Evolutionary conservation across 2,888 invertebrate species (phyloP).

Genomic region (Trichogramma evanescens): DNA sequence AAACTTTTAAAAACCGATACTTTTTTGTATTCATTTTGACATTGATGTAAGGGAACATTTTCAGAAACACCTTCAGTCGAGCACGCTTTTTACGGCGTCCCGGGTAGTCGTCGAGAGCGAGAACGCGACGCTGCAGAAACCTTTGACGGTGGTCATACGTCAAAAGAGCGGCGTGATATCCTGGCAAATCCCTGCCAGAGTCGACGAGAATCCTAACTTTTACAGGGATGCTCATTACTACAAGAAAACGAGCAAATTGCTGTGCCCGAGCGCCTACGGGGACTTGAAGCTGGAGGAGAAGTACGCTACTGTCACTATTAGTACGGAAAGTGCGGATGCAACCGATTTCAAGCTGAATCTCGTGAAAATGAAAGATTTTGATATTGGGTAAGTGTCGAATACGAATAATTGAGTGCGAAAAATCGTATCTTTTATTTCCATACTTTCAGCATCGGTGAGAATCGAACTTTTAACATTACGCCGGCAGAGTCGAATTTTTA

Average conservation of each 20-base stretch:
- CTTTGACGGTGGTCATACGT: slow-evolving; percentile 66
- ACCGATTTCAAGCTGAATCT: slow-evolving; percentile 58
- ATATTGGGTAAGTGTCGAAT: slow-evolving; percentile 42
- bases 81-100: slow-evolving; percentile 29
- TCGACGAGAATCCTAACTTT: slow-evolving; percentile 43
- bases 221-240: slow-evolving; percentile 25
- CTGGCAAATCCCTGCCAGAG: slow-evolving; percentile 68
- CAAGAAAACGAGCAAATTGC: slow-evolving; percentile 49
- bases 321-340: slow-evolving; percentile 56
- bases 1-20: slow-evolving; percentile 19
- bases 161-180: slow-evolving; percentile 70
- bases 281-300: slow-evolving; percentile 44
- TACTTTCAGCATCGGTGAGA: slow-evolving; percentile 28
- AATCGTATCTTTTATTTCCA: not conserved
- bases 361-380: slow-evolving; percentile 55
- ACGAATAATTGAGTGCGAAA: not conserved
- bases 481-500: slow-evolving; percentile 59
- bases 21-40: slow-evolving; percentile 29
- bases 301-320: slow-evolving; percentile 58
- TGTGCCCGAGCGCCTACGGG: slow-evolving; percentile 54
- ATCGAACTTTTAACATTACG: slow-evolving; percentile 39
- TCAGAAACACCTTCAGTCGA: slow-evolving; percentile 26
- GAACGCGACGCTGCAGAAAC: slow-evolving; percentile 53
- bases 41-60: slow-evolving; percentile 41
- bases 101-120: slow-evolving; percentile 37